Evolutionary conservation across 2,113 vertebrate species (phyloP), one percentile per base, ranked within the genome.

Genomic region (Delphinapterus leucas): DNA sequence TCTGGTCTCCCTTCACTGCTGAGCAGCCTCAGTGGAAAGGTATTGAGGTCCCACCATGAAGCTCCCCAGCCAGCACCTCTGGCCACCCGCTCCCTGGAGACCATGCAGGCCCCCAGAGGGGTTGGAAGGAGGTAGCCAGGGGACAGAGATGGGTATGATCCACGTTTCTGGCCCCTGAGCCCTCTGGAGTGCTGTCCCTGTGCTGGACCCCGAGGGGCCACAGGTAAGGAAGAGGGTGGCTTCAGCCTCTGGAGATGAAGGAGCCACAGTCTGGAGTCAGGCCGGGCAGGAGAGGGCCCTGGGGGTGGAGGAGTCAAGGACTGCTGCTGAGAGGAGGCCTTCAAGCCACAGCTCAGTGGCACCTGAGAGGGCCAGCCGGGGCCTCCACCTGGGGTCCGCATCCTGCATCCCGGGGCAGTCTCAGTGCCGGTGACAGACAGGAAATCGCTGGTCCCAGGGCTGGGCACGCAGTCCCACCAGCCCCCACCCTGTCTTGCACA

Each of bases 361-460:
- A 26, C 26, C 68, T 15, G 53, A 47, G 12, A 36, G 20, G 71
- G 11, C 4, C 12, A 6, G 17, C 47, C 44, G 28, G 74, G 10
- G 9, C n/a, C 77, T 31, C 61, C 21, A 0, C 9, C 14, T 0
- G 13, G 38, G 10, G 33, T 65, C 21, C 17, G n/a, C 13, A 1
- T 41, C 41, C 15, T 2, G 0, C 1, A 0, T 11, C 2, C 8
- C 8, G 13, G 18, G 5, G 61, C 2, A 0, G 47, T 8, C 67
- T 8, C 60, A 3, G 0, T 1, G 49, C 36, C n/a, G 0, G 1
- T 0, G 18, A 15, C 11, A 1, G 47, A 63, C 1, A 0, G 44
- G 18, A 3, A 6, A 3, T 36, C 0, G 0, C 18, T 0, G 8
- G 31, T 77, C 49, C 63, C 7, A 0, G 1, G 25, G 26, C n/a